Percentiles rank a stretch among this genome's conserved stretches.
These are phyloP conservation scores for Typhlichthys subterraneus DNA, from an alignment of 2,797 vertebrate genomes.

Conservation along the genomic window DNA sequence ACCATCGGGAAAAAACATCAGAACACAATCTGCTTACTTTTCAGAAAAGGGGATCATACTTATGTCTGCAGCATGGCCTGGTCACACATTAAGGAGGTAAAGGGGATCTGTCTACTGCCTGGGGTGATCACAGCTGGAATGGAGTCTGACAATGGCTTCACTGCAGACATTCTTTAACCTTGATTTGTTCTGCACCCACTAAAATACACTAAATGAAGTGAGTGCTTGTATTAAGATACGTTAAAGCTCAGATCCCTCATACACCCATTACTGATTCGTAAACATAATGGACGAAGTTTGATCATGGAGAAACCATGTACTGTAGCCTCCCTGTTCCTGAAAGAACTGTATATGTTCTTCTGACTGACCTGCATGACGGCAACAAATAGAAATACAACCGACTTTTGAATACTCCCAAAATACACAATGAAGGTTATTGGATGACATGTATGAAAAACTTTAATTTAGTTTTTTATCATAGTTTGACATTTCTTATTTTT, in stretches of 20 bases:
- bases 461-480: no score
- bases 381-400: neutral
- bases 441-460: no score
- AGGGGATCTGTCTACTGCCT: conserved; percentile 28
- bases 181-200: no score
- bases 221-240: no score
- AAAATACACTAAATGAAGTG: no score
- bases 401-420: no score
- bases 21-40: conserved; percentile 35
- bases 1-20: conserved; percentile 21
- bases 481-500: no score
- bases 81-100: conserved; percentile 31
- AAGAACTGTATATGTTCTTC: no score
- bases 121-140: conserved; percentile 24
- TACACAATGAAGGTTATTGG: no score
- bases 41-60: conserved; percentile 28
- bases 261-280: neutral
- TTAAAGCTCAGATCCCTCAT: neutral
- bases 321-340: no score
- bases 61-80: conserved; percentile 16
- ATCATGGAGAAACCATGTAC: conserved; percentile 5
- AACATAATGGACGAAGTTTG: neutral
- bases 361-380: neutral
- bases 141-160: no score
- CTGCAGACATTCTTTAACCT: no score